Conservation (phyloP, 37 sponge, comb jelly and placozoan genomes). For the Ephydatia muelleri region DNA sequence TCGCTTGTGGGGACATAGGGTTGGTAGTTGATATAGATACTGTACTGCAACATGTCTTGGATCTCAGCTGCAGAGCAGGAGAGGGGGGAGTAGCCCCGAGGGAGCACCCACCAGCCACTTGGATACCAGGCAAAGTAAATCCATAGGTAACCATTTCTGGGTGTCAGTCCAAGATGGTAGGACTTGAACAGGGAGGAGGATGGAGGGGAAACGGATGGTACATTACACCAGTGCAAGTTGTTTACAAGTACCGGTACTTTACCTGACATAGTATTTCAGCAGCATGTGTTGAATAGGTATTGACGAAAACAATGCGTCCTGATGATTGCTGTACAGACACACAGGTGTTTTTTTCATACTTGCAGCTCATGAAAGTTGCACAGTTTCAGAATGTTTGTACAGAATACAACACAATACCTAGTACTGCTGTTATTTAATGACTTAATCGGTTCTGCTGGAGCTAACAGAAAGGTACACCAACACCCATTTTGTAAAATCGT, state of each 20-base stretch:
- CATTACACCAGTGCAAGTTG: no score
- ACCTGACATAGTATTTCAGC: constrained; percentile 72
- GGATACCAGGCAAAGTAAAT: constrained; percentile 59
- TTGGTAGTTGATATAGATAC: constrained; percentile 54
- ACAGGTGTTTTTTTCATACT: no score
- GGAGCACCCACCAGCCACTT: constrained; percentile 48
- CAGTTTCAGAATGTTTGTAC: no score
- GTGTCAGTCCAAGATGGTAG: constrained; percentile 44
- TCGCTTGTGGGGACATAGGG: constrained; percentile 17
- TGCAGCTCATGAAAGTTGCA: no score
- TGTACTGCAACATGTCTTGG: constrained; percentile 17
- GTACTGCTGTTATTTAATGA: no score
- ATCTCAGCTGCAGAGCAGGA: constrained; percentile 10
- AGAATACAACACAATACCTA: no score
- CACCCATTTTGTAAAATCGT: no score
- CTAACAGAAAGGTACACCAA: no score
- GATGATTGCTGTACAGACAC: constrained; percentile 38
- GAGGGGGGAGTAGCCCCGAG: constrained; percentile 7
- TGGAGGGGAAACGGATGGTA: no score
- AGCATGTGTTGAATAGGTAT: constrained; percentile 41
- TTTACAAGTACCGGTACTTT: neutral
- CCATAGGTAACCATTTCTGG: constrained; percentile 48
- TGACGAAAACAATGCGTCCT: constrained; percentile 64
- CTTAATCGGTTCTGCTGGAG: no score
- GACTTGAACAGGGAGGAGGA: constrained; percentile 21